Percentiles rank a stretch among this genome's conserved stretches.
Conservation (phyloP, 2,113 vertebrate species). For the Brachirus orientalis region DNA sequence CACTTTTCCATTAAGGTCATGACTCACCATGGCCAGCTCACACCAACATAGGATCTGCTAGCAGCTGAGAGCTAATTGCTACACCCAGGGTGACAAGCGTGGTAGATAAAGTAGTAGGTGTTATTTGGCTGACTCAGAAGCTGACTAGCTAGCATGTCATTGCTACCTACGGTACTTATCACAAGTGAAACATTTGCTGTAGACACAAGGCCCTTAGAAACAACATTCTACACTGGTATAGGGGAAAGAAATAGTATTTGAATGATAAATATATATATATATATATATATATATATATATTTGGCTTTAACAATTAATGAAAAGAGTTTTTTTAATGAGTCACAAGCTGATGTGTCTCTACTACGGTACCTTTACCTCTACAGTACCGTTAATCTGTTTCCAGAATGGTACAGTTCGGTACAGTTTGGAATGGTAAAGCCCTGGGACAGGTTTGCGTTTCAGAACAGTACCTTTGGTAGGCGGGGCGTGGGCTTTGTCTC, state of each 20-base stretch:
- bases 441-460: no score
- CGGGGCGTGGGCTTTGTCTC: no score
- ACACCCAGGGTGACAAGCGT: slow-evolving; percentile 42
- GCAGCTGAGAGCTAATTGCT: slow-evolving; percentile 66
- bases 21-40: slow-evolving; percentile 56
- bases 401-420: no score
- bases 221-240: not conserved
- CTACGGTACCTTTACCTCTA: no score
- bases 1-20: slow-evolving; percentile 68
- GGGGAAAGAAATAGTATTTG: not conserved
- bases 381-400: no score
- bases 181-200: slow-evolving; percentile 34
- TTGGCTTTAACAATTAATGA: no score
- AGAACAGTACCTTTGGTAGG: no score
- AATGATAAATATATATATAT: no score
- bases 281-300: no score
- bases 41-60: slow-evolving; percentile 36
- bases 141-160: slow-evolving; percentile 16
- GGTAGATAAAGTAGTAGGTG: slow-evolving; percentile 24
- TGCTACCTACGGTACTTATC: slow-evolving; percentile 8
- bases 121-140: slow-evolving; percentile 40
- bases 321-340: no score
- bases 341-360: no score
- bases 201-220: not conserved
- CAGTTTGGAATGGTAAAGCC: no score